Percentiles rank a stretch among this genome's conserved stretches.
phyloP scores from a whole-genome alignment of 2,888 invertebrate genomes.

The Galerucella calmariensis region DNA sequence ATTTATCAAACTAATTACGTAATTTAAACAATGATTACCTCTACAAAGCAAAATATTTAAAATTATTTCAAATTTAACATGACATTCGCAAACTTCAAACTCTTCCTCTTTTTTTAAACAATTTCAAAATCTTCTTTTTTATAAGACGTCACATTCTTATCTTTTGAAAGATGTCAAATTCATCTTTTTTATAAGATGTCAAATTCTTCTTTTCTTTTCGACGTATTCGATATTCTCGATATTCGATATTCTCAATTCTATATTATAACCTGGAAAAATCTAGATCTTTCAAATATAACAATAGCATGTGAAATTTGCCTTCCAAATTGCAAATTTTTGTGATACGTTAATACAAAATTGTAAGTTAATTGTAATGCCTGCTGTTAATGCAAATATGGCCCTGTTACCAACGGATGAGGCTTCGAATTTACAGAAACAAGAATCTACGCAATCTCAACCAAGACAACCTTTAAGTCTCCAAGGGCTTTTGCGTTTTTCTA shows the following conservation, averaged over 20 bases:
- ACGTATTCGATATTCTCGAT: not conserved
- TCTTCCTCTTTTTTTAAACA: no score
- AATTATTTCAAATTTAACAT: not conserved
- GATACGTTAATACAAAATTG: not conserved
- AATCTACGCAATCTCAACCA: conserved; percentile 51
- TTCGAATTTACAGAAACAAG: conserved; percentile 6
- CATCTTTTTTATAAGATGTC: not conserved
- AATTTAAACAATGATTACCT: no score
- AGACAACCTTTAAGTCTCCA: conserved; percentile 61
- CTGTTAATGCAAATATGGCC: conserved; percentile 19
- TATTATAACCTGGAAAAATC: conserved; percentile 12
- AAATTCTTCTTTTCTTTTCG: not conserved
- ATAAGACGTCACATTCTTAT: not conserved
- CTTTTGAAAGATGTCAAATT: no score
- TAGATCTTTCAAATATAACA: not conserved
- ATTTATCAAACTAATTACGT: not conserved
- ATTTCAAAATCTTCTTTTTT: not conserved
- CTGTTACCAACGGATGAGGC: conserved; percentile 16
- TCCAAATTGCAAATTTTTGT: not conserved
- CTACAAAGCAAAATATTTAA: not conserved
- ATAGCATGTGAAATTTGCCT: not conserved
- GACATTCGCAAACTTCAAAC: no score
- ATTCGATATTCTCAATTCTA: no score
- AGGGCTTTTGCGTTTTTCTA: conserved; percentile 76
- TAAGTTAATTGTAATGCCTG: conserved; percentile 5